A percentile compares a stretch with the other conserved stretches of the same genome.
Conservation (phyloP, 2,797 vertebrate species). For the Phataginus tricuspis region DNA sequence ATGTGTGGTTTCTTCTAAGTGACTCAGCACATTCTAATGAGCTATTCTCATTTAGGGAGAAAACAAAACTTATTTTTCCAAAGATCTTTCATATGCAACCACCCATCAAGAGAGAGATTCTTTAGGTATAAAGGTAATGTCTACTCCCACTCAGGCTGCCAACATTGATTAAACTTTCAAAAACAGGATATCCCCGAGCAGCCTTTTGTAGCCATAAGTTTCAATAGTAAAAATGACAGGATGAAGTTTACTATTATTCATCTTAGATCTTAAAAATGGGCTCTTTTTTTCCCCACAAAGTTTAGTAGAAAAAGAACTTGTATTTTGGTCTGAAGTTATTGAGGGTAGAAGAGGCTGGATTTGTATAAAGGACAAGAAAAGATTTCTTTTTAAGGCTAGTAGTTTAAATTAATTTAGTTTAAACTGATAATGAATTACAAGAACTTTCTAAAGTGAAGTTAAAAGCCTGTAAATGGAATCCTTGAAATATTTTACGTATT, state of each 20-base stretch:
- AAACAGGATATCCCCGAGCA: constrained; percentile 30
- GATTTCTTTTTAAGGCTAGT: neutral
- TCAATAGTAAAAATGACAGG: constrained; percentile 51
- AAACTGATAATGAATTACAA: constrained; percentile 51
- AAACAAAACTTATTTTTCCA: constrained; percentile 27
- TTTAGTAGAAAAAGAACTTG: constrained; percentile 34
- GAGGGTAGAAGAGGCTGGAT: neutral
- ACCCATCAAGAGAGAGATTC: neutral
- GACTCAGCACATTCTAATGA: neutral
- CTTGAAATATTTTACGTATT: constrained; percentile 71
- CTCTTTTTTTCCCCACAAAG: neutral
- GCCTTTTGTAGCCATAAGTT: constrained; percentile 14
- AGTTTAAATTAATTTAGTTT: constrained; percentile 62
- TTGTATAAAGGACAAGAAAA: neutral
- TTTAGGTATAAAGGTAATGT: neutral
- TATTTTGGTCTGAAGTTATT: constrained; percentile 39
- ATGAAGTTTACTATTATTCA: constrained; percentile 41
- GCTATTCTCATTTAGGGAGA: neutral
- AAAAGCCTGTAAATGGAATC: constrained; percentile 55
- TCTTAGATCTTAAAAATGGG: constrained; percentile 53
- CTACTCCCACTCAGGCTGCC: neutral
- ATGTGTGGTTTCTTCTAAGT: neutral
- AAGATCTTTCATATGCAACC: constrained; percentile 13
- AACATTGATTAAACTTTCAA: constrained; percentile 53
- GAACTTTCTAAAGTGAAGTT: constrained; percentile 50